Evolutionary conservation across 2,113 vertebrate species (phyloP).

Genomic region (Embiotoca jacksoni): DNA sequence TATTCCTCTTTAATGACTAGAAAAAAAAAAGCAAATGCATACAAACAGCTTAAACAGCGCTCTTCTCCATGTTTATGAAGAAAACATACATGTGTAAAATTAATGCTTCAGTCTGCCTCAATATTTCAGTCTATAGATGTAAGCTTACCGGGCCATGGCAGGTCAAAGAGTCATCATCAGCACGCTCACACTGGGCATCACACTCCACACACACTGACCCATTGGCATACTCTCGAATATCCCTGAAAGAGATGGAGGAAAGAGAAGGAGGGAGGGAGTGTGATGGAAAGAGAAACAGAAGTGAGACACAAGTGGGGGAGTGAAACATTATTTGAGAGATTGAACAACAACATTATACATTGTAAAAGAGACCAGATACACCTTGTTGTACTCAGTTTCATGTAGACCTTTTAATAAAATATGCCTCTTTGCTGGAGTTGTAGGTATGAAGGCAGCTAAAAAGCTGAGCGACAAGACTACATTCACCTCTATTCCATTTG

Average conservation of each 20-base stretch:
- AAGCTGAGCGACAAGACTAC: background rate
- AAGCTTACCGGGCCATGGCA: constrained; percentile 93
- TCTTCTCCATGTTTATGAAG: background rate
- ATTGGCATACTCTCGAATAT: constrained; percentile 94
- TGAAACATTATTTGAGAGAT: constrained; percentile 5
- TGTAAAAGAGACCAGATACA: background rate
- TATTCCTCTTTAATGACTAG: too few species aligned
- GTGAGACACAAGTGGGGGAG: constrained; percentile 25
- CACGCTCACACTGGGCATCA: constrained; percentile 93
- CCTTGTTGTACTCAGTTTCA: background rate
- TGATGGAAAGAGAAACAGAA: constrained; percentile 11
- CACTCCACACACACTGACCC: constrained; percentile 94
- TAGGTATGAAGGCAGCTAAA: background rate
- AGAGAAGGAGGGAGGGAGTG: constrained; percentile 14
- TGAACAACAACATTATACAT: background rate
- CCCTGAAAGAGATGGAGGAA: constrained; percentile 83
- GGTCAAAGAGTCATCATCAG: constrained; percentile 91
- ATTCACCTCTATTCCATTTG: background rate
- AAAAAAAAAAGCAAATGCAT: too few species aligned
- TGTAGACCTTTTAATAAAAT: background rate
- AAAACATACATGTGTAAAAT: background rate
- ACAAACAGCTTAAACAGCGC: background rate
- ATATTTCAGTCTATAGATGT: background rate
- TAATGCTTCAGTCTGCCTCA: background rate
- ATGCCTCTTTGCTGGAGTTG: background rate